phyloP scores from a whole-genome alignment of 2,888 invertebrate genomes.

The Teleiodes luculella region DNA sequence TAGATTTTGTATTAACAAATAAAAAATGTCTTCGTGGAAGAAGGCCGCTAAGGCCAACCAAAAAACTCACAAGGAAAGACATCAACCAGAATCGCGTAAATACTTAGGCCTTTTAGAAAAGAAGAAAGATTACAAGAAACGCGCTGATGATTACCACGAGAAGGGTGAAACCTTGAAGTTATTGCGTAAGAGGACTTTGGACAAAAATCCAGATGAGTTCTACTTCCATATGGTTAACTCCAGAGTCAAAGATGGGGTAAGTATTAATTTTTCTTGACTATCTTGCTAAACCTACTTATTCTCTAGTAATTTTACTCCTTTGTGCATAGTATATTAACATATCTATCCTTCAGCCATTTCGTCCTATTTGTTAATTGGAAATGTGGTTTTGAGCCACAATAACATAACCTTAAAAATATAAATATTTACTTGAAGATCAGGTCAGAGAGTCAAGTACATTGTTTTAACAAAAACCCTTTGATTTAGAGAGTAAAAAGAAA shows the following conservation, averaged over 20 bases:
- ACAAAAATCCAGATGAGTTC: slow-evolving; percentile 99
- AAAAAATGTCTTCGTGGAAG: slow-evolving; percentile 92
- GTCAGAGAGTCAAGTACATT: neutral
- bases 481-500: no score
- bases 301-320: no score
- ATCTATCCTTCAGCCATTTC: no score
- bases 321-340: no score
- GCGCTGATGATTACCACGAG: slow-evolving; percentile 88
- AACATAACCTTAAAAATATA: no score
- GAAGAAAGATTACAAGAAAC: slow-evolving; percentile 90
- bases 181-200: slow-evolving; percentile 89
- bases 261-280: no score
- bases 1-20: neutral
- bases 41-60: slow-evolving; percentile 92
- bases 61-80: slow-evolving; percentile 90
- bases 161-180: slow-evolving; percentile 90
- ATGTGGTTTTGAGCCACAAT: no score
- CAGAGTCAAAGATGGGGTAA: slow-evolving; percentile 80
- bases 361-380: no score
- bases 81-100: slow-evolving; percentile 87
- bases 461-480: neutral
- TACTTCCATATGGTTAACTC: slow-evolving; percentile 98
- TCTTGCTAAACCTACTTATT: no score
- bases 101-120: slow-evolving; percentile 92
- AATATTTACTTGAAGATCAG: no score